Evolutionary conservation across 2,888 invertebrate genomes (phyloP), one percentile per base, ranked within the genome.

Genomic region (Hirtodrosophila confusa): DNA sequence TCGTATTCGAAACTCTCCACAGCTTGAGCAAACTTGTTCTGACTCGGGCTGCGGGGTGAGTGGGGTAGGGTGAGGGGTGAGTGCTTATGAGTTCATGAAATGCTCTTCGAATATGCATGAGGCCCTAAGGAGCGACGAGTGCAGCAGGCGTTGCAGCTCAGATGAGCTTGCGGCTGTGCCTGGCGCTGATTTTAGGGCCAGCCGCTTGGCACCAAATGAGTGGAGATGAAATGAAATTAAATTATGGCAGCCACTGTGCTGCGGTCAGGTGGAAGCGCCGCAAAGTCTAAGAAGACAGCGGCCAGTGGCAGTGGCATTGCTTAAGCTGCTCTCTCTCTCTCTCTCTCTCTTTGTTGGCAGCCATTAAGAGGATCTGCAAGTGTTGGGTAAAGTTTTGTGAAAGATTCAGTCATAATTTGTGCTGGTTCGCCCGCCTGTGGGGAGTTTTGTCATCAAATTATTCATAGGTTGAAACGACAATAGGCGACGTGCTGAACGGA

Each of bases 51-150:
- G 29, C 39, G 17, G 17, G 17, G 17, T 17, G 17, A 17, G 17
- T 39, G 33, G 39, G 61, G 24, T 31, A 54, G 63, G 73, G 69
- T 65, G 75, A 77, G 80, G 68, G 69, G 67, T 69, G 76, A 17
- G 45, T 80, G 86, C 84, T 86, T 86, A 86, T 88, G 85, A 82
- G 85, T 76, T 80, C 83, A 71, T 80, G 75, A 86, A 84, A 78
- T 82, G 82, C 80, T 73, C 69, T 70, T 86, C 75, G 80, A 85
- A 88, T 88, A 88, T 88, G 88, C 84, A 88, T 88, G 86, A 86
- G 74, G 58, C 80, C 65, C 76, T 69, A 75, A 85, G 79, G 80
- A 71, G 75, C 67, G 69, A 55, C 69, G 69, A 82, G 80, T 83
- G 84, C 71, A 69, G 68, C 73, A 53, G 17, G 40, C 33, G 49